phyloP scores from a whole-genome alignment of 2,797 vertebrate genomes.

The Aplochiton taeniatus region DNA sequence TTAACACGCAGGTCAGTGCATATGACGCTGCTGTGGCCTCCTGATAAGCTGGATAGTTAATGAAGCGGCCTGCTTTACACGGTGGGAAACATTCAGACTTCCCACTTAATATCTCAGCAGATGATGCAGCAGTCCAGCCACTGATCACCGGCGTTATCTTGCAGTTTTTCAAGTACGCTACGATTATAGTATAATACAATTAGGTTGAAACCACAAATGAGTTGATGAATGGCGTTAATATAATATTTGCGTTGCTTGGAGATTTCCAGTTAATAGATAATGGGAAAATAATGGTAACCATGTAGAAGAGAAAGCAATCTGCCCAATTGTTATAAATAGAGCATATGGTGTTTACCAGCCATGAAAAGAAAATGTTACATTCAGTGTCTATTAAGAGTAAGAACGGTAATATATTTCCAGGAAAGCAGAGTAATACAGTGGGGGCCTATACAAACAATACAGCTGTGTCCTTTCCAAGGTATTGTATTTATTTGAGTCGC shows the following conservation, averaged over 20 bases:
- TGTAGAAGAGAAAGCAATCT: no score
- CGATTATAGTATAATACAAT: neutral
- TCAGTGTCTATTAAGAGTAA: neutral
- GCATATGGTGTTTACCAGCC: no score
- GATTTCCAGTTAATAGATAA: no score
- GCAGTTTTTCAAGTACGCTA: neutral
- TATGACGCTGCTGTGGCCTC: constrained; percentile 12
- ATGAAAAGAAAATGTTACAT: neutral
- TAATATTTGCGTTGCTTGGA: no score
- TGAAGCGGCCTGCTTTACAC: constrained; percentile 29
- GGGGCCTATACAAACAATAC: no score
- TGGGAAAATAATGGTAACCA: no score
- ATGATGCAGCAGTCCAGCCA: neutral
- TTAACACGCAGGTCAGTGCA: constrained; percentile 27
- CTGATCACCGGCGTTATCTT: neutral
- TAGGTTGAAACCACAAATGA: no score
- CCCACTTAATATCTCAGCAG: constrained; percentile 3
- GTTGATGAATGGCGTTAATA: no score
- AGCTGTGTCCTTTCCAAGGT: no score
- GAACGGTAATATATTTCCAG: neutral
- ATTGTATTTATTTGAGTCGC: no score
- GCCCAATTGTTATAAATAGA: no score
- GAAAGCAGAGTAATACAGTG: neutral
- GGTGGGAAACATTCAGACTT: constrained; percentile 18
- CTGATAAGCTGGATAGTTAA: constrained; percentile 44